Conservation (phyloP, 2,797 vertebrate species). For the Ataeniobius toweri region DNA sequence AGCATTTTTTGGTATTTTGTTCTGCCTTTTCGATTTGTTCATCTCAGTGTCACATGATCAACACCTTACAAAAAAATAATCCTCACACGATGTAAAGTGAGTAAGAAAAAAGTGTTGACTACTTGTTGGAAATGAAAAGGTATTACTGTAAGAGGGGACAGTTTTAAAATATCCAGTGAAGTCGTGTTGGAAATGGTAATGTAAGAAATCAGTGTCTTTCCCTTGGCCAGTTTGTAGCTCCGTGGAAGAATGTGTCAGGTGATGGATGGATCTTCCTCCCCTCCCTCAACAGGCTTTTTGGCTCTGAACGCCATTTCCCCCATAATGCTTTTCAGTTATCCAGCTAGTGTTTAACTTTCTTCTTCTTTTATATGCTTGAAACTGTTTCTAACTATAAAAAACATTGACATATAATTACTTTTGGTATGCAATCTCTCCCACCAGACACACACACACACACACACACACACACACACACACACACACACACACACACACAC, state of each 20-base stretch:
- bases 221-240: constrained; percentile 57
- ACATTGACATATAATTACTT: constrained; percentile 63
- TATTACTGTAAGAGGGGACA: constrained; percentile 44
- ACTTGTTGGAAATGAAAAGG: constrained; percentile 55
- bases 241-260: constrained; percentile 69
- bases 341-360: constrained; percentile 29
- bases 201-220: constrained; percentile 62
- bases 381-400: constrained; percentile 66
- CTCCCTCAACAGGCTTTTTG: constrained; percentile 64
- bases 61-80: constrained; percentile 15
- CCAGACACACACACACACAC: constrained; percentile 44
- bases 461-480: constrained; percentile 47
- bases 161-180: constrained; percentile 48
- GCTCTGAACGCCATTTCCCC: constrained; percentile 44
- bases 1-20: background rate
- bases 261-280: constrained; percentile 66
- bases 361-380: constrained; percentile 54
- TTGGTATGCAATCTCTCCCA: constrained; percentile 41
- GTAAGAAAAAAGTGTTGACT: constrained; percentile 24
- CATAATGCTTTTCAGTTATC: constrained; percentile 54
- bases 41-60: constrained; percentile 8
- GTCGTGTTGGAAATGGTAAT: constrained; percentile 69
- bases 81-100: constrained; percentile 17
- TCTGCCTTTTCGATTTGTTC: constrained; percentile 9
- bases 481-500: constrained; percentile 49